These are phyloP conservation scores for Catharus ustulatus DNA, from an alignment of 2,797 vertebrate species.

Conservation along the genomic window DNA sequence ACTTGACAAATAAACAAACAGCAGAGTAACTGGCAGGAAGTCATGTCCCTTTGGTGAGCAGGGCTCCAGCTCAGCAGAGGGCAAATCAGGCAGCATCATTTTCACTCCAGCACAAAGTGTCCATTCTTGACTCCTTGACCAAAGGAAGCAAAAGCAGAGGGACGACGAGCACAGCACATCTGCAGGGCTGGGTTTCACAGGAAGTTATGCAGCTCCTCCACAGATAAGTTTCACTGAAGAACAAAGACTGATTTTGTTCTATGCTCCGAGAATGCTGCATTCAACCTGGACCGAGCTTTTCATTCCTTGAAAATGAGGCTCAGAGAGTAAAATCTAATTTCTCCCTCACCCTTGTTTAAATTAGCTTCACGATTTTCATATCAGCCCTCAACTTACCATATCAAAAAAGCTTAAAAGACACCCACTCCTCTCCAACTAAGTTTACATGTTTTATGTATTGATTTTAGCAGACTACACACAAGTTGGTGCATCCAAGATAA, in stretches of 20 bases:
- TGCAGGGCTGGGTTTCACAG: slow-evolving; percentile 74
- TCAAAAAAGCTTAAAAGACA: not conserved
- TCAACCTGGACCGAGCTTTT: slow-evolving; percentile 70
- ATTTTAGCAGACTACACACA: not conserved
- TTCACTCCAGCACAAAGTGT: slow-evolving; percentile 77
- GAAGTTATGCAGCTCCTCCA: slow-evolving; percentile 71
- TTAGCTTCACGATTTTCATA: slow-evolving; percentile 12
- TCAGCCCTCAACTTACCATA: not conserved
- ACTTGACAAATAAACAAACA: slow-evolving; percentile 60
- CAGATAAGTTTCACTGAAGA: slow-evolving; percentile 78
- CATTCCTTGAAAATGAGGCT: slow-evolving; percentile 57
- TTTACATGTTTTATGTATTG: not conserved
- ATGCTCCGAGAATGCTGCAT: slow-evolving; percentile 59
- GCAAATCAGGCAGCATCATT: slow-evolving; percentile 64
- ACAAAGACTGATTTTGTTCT: slow-evolving; percentile 80
- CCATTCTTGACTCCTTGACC: slow-evolving; percentile 74
- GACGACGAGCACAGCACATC: slow-evolving; percentile 59
- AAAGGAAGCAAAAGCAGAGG: slow-evolving; percentile 55
- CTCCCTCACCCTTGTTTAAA: not conserved
- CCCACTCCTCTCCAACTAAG: not conserved
- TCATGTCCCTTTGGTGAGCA: slow-evolving; percentile 16
- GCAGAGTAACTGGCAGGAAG: slow-evolving; percentile 47
- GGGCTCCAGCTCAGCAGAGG: slow-evolving; percentile 28
- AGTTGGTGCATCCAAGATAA: not conserved
- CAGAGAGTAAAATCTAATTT: slow-evolving; percentile 18